A percentile compares a stretch with the other conserved stretches of the same genome.
Evolutionary conservation across 2,888 invertebrate genomes (phyloP).

Genomic region (Augochlorella aurata): DNA sequence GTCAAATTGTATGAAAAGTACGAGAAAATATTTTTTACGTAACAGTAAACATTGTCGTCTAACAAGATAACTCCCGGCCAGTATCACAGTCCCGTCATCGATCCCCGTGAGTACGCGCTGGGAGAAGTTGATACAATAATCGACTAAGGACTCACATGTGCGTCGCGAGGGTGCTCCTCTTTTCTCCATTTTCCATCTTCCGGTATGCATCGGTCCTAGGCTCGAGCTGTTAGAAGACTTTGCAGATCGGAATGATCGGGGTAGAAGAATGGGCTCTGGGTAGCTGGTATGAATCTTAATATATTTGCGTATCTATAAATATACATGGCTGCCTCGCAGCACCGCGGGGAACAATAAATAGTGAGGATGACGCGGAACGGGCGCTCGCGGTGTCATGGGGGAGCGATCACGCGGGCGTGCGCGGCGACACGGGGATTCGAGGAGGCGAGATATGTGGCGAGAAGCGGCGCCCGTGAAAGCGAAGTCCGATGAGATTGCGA

Average conservation of each 20-base stretch:
- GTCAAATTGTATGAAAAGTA: too few relatives aligned
- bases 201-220: too few relatives aligned
- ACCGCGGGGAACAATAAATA: constrained; percentile 69
- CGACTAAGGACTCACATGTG: too few relatives aligned
- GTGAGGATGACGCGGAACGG: constrained; percentile 43
- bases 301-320: constrained; percentile 77
- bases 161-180: too few relatives aligned
- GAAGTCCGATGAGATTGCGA: constrained; percentile 49
- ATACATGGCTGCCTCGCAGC: constrained; percentile 58
- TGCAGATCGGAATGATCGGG: neutral
- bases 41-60: too few relatives aligned
- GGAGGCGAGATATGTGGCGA: neutral
- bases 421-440: constrained; percentile 27
- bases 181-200: too few relatives aligned
- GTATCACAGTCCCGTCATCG: too few relatives aligned
- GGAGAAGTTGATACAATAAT: too few relatives aligned
- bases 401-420: neutral
- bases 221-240: neutral
- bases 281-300: constrained; percentile 66
- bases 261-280: neutral
- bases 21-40: too few relatives aligned
- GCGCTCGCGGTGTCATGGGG: constrained; percentile 12
- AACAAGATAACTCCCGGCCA: too few relatives aligned
- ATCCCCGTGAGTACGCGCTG: too few relatives aligned
- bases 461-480: constrained; percentile 54